phyloP scores from a whole-genome alignment of 2,888 invertebrate genomes.

The Blera fallax region DNA sequence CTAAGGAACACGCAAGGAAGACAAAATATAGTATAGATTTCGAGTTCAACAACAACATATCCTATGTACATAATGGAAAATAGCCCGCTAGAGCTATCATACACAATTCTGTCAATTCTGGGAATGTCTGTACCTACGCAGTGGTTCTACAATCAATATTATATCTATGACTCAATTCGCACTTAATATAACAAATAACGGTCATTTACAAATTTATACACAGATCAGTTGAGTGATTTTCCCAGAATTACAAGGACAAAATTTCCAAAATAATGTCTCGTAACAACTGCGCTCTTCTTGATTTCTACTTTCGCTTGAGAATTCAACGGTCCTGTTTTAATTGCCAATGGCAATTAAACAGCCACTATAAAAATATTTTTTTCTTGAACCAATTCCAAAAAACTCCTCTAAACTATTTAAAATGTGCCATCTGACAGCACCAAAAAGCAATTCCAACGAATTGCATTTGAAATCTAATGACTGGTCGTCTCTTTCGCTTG shows the following conservation, averaged over 20 bases:
- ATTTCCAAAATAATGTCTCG: background rate
- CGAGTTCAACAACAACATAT: too few relatives aligned
- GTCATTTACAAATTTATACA: too few relatives aligned
- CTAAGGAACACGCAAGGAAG: too few relatives aligned
- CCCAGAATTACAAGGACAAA: background rate
- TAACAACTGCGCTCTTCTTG: background rate
- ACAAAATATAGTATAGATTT: too few relatives aligned
- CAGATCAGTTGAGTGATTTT: background rate
- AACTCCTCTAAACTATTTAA: background rate
- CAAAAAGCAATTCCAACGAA: conserved; percentile 1
- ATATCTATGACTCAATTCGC: too few relatives aligned
- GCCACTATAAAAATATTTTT: background rate
- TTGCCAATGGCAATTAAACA: background rate
- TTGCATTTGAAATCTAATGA: conserved; percentile 24
- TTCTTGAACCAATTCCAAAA: conserved; percentile 5
- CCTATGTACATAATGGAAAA: too few relatives aligned
- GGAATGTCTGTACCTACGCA: too few relatives aligned
- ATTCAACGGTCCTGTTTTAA: background rate
- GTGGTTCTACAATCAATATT: too few relatives aligned
- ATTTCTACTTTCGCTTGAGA: background rate
- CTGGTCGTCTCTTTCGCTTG: background rate
- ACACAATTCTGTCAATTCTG: too few relatives aligned
- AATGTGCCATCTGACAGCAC: conserved; percentile 24
- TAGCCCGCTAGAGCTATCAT: too few relatives aligned
- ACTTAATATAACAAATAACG: too few relatives aligned